phyloP scores from a whole-genome alignment of 2,888 invertebrate species.

The Liposcelis brunnea region DNA sequence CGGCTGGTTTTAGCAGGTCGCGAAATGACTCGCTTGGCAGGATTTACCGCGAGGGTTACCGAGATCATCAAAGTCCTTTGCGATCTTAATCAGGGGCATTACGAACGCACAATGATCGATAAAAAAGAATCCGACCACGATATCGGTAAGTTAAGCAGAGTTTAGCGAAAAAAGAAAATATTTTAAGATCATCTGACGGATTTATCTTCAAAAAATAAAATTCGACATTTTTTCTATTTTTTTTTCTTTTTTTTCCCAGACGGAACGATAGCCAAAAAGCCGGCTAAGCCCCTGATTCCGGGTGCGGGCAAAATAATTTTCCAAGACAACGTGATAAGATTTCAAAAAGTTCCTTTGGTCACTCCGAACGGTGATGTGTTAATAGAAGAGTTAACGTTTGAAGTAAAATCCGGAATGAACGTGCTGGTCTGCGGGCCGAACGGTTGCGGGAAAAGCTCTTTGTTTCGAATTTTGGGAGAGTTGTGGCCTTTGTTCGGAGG shows the following conservation, averaged over 20 bases:
- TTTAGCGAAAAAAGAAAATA: too few relatives aligned
- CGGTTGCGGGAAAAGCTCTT: constrained; percentile 93
- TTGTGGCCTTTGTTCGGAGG: constrained; percentile 96
- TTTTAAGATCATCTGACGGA: too few relatives aligned
- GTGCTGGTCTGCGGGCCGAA: constrained; percentile 97
- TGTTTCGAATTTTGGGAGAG: constrained; percentile 92
- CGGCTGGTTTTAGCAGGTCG: constrained; percentile 86
- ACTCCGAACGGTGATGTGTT: constrained; percentile 96
- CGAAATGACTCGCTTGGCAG: constrained; percentile 84
- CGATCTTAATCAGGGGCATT: constrained; percentile 65
- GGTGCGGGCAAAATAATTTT: constrained; percentile 65
- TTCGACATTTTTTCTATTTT: too few relatives aligned
- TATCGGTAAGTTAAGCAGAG: too few relatives aligned
- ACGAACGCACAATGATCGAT: constrained; percentile 48
- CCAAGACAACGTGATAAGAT: constrained; percentile 76
- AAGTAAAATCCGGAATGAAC: constrained; percentile 89
- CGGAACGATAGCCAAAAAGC: constrained; percentile 4
- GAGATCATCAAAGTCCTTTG: constrained; percentile 70
- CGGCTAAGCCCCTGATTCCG: constrained; percentile 33
- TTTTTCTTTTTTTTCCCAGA: constrained; percentile 16
- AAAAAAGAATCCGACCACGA: constrained; percentile 11
- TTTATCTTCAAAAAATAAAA: too few relatives aligned
- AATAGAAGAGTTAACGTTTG: constrained; percentile 72
- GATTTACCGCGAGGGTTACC: constrained; percentile 85
- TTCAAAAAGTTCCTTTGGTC: constrained; percentile 84